Percentiles rank a stretch among this genome's conserved stretches.
These are phyloP conservation scores for Mastigias papua DNA, from an alignment of 30 jellyfish, hydroid and myxozoan species.

Conservation along the genomic window DNA sequence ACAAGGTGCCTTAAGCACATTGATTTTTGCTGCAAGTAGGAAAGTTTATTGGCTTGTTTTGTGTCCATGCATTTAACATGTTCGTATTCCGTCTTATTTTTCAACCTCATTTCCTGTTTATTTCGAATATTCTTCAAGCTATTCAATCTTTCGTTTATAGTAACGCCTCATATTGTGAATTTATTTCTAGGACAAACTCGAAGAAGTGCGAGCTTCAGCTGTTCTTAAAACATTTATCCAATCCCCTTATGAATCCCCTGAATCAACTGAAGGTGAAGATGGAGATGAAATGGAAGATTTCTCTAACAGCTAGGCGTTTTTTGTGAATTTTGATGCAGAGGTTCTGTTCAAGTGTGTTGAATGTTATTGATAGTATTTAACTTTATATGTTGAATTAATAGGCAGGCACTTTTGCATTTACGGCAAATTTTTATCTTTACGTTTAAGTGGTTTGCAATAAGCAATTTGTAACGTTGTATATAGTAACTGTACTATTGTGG, in stretches of 20 bases:
- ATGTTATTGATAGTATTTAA: too few species aligned
- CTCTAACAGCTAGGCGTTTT: not conserved
- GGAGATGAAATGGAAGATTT: constrained; percentile 60
- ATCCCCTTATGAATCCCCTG: constrained; percentile 98
- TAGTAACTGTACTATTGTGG: not conserved
- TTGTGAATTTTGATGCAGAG: not conserved
- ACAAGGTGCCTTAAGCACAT: too few species aligned
- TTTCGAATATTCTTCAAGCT: not conserved
- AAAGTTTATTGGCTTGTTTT: too few species aligned
- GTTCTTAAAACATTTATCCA: constrained; percentile 92
- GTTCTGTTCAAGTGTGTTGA: too few species aligned
- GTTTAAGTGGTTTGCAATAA: not conserved
- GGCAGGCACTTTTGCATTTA: not conserved
- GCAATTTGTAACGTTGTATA: not conserved
- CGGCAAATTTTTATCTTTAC: not conserved
- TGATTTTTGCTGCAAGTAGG: too few species aligned
- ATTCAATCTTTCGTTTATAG: not conserved
- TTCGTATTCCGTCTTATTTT: too few species aligned
- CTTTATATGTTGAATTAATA: too few species aligned
- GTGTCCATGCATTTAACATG: too few species aligned
- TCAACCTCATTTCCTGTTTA: not conserved
- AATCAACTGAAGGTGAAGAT: constrained; percentile 76
- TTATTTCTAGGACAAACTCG: constrained; percentile 77
- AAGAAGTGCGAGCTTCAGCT: constrained; percentile 95
- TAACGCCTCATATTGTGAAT: not conserved